A percentile compares a stretch with the other conserved stretches of the same genome.
Conservation (phyloP, 2,113 vertebrate genomes). For the Leucoraja erinaceus region DNA sequence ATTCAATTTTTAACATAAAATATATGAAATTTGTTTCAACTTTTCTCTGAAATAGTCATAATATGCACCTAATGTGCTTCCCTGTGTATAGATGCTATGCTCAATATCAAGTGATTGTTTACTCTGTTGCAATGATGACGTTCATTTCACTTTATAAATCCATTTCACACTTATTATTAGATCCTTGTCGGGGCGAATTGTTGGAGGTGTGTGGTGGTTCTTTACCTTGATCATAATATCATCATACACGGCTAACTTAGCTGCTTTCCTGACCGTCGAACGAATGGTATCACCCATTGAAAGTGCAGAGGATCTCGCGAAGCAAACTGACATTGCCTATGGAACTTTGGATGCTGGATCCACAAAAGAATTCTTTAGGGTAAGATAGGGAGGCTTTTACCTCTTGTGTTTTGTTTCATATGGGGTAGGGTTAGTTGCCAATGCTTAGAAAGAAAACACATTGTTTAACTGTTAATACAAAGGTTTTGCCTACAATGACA, state of each 20-base stretch:
- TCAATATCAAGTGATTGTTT: slow-evolving; percentile 10
- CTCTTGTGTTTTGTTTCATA: background rate
- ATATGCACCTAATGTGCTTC: background rate
- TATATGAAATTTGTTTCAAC: background rate
- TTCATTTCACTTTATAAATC: slow-evolving; percentile 62
- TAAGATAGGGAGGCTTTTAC: slow-evolving; percentile 54
- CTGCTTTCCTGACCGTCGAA: slow-evolving; percentile 98
- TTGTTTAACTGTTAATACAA: background rate
- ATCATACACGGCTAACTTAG: slow-evolving; percentile 98
- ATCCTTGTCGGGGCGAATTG: slow-evolving; percentile 96
- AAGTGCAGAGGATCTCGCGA: slow-evolving; percentile 94
- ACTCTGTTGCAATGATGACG: slow-evolving; percentile 41
- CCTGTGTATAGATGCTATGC: background rate
- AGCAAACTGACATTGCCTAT: slow-evolving; percentile 96
- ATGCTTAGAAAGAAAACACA: background rate
- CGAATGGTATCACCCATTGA: slow-evolving; percentile 98
- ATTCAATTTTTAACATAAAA: background rate
- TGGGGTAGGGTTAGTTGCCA: background rate
- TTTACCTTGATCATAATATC: slow-evolving; percentile 99
- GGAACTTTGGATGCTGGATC: slow-evolving; percentile 96
- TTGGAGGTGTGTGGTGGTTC: slow-evolving; percentile 99
- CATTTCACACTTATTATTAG: slow-evolving; percentile 70
- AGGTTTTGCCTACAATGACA: background rate
- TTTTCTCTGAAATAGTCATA: background rate
- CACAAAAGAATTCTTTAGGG: slow-evolving; percentile 98